Evolutionary conservation across 2,113 vertebrate genomes (phyloP).

Genomic region (Rhinogobius similis): DNA sequence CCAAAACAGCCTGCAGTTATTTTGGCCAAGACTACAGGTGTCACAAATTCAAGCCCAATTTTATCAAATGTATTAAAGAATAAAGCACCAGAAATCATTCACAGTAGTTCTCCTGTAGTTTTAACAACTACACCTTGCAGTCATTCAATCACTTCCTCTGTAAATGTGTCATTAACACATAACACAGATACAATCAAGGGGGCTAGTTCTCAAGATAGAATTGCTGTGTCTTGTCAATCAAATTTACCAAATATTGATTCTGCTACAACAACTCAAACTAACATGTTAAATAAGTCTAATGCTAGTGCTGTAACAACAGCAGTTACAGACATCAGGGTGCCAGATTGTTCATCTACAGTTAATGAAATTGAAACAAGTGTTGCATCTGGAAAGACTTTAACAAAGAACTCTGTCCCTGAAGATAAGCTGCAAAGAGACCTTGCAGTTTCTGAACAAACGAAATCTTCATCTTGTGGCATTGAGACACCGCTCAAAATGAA

Average conservation of each 20-base stretch:
- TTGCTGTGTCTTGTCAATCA: slow-evolving; percentile 16
- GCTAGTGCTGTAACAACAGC: slow-evolving; percentile 14
- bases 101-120: slow-evolving; percentile 18
- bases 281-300: slow-evolving; percentile 17
- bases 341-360: slow-evolving; percentile 26
- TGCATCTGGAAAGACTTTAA: slow-evolving; percentile 25
- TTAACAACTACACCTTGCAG: slow-evolving; percentile 14
- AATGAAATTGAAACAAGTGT: slow-evolving; percentile 39
- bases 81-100: slow-evolving; percentile 20
- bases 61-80: slow-evolving; percentile 33
- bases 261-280: slow-evolving; percentile 35
- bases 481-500: slow-evolving; percentile 16
- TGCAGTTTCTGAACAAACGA: slow-evolving; percentile 42
- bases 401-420: slow-evolving; percentile 37
- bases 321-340: slow-evolving; percentile 35
- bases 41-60: slow-evolving; percentile 35
- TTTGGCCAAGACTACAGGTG: slow-evolving; percentile 60
- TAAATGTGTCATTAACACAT: slow-evolving; percentile 27
- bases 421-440: slow-evolving; percentile 32
- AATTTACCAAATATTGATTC: slow-evolving; percentile 28
- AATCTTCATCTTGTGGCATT: slow-evolving; percentile 17
- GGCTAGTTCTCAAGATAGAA: slow-evolving; percentile 40
- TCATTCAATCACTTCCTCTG: neutral
- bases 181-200: slow-evolving; percentile 27
- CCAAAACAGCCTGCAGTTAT: slow-evolving; percentile 50